Evolutionary conservation across 2,888 invertebrate genomes (phyloP).

Genomic region (Napeogenes sylphis): DNA sequence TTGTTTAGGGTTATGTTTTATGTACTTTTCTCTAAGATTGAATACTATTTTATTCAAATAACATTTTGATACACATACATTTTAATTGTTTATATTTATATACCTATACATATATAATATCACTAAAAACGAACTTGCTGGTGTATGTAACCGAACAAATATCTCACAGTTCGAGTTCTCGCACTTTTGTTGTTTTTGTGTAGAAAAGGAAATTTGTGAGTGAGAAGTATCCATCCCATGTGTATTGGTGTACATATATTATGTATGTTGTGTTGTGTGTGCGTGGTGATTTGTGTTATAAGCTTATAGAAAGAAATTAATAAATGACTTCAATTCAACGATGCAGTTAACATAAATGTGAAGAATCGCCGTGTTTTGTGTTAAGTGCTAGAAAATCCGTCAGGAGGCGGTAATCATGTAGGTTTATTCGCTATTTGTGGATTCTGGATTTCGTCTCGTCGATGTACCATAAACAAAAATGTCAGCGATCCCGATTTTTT

Average conservation of each 20-base stretch:
- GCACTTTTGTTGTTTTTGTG: slow-evolving; percentile 46
- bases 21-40: too few relatives aligned
- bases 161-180: slow-evolving; percentile 41
- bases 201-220: slow-evolving; percentile 45
- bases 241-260: slow-evolving; percentile 55
- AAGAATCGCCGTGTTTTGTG: slow-evolving; percentile 71
- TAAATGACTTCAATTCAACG: slow-evolving; percentile 70
- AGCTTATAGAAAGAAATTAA: slow-evolving; percentile 76
- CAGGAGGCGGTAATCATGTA: slow-evolving; percentile 77
- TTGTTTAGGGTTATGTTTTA: too few relatives aligned
- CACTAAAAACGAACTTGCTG: slow-evolving; percentile 12
- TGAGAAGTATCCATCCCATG: slow-evolving; percentile 47
- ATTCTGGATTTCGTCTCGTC: slow-evolving; percentile 71
- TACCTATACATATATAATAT: too few relatives aligned
- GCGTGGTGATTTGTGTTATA: slow-evolving; percentile 79
- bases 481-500: slow-evolving; percentile 78
- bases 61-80: too few relatives aligned
- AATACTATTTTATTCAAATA: too few relatives aligned
- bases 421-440: slow-evolving; percentile 76
- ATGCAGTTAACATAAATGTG: slow-evolving; percentile 75
- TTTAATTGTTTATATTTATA: too few relatives aligned
- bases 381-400: slow-evolving; percentile 75
- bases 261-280: slow-evolving; percentile 77
- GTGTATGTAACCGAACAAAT: slow-evolving; percentile 38
- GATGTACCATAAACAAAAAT: slow-evolving; percentile 79